These are phyloP conservation scores for Hyposoter dolosus DNA, from an alignment of 2,888 invertebrate genomes.

Conservation along the genomic window DNA sequence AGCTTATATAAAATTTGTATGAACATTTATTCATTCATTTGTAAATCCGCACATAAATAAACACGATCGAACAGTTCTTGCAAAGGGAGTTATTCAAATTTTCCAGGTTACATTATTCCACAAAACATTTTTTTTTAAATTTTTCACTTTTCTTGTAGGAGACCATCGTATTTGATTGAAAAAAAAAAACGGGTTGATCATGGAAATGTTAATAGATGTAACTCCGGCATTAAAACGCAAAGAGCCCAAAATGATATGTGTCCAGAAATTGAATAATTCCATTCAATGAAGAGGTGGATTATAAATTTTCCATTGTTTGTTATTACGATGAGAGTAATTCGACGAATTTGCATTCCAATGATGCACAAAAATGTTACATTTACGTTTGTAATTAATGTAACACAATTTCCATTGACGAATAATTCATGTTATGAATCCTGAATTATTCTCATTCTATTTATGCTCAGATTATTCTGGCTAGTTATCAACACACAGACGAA, in stretches of 20 bases:
- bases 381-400: not conserved
- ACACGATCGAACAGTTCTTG: not conserved
- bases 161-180: no score
- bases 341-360: not conserved
- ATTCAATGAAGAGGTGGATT: not conserved
- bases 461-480: not conserved
- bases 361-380: not conserved
- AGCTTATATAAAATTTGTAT: slow-evolving; percentile 64
- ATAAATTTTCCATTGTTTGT: not conserved
- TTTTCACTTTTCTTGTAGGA: no score
- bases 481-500: not conserved
- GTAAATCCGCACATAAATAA: not conserved
- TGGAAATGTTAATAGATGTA: no score
- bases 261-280: not conserved
- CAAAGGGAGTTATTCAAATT: not conserved
- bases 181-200: no score
- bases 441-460: not conserved
- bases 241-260: not conserved
- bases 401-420: not conserved
- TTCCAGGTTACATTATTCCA: no score
- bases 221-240: no score
- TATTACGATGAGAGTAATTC: not conserved
- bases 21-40: slow-evolving; percentile 31
- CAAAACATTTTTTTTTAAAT: no score
- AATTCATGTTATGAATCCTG: not conserved